These are phyloP conservation scores for Poecilia gillii DNA, from an alignment of 2,797 vertebrate species.

Conservation along the genomic window DNA sequence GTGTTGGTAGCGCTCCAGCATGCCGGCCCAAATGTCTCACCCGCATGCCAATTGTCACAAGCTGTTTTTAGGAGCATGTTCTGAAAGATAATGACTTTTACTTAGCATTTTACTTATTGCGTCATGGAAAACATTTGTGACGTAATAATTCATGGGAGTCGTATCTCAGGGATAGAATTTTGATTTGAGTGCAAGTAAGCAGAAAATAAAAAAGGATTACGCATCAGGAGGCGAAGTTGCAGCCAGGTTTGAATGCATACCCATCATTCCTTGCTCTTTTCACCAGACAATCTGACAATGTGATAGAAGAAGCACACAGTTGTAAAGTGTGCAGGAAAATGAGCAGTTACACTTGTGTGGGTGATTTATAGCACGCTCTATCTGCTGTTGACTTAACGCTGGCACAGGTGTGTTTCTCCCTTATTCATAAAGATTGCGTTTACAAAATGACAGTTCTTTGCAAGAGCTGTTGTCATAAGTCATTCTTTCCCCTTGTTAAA, in stretches of 20 bases:
- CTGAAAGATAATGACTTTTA: background rate
- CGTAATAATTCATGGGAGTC: background rate
- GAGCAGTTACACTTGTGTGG: background rate
- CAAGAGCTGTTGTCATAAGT: conserved; percentile 21
- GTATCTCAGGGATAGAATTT: background rate
- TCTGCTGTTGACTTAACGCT: background rate
- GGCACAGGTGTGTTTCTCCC: conserved; percentile 6
- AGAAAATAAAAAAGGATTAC: background rate
- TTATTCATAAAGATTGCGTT: conserved; percentile 29
- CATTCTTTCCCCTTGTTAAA: background rate
- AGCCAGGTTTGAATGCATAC: background rate
- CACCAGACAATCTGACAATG: background rate
- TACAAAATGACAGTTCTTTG: conserved; percentile 13
- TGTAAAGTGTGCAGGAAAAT: conserved; percentile 9
- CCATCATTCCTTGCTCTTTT: background rate
- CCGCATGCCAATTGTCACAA: conserved; percentile 29
- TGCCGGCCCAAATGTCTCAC: conserved; percentile 44
- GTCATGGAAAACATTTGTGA: background rate
- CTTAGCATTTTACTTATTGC: no score
- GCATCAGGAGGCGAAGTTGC: background rate
- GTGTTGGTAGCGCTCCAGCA: conserved; percentile 44
- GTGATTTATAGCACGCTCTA: conserved; percentile 28
- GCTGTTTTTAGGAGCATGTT: conserved; percentile 38
- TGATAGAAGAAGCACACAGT: background rate
- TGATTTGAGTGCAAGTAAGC: background rate